Percentiles rank a stretch among this genome's conserved stretches.
These are phyloP conservation scores for Poecilia wingei DNA, from an alignment of 2,797 vertebrate genomes.

Conservation along the genomic window DNA sequence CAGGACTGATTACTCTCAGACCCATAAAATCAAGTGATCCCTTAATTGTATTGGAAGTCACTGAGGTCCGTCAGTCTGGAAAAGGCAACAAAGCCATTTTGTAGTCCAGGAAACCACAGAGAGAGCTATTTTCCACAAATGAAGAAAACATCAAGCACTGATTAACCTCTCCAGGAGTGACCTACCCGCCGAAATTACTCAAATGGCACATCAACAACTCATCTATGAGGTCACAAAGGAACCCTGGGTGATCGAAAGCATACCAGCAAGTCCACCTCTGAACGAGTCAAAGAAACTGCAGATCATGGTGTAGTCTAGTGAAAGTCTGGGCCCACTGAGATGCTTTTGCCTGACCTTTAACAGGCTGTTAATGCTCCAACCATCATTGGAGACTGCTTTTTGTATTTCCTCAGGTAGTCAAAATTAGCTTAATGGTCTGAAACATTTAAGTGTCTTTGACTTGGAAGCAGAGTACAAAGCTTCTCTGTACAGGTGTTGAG, in stretches of 20 bases:
- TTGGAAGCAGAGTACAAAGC: slow-evolving; percentile 8
- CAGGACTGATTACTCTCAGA: not conserved
- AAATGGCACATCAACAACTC: not conserved
- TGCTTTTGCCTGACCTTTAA: not conserved
- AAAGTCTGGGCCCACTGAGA: not conserved
- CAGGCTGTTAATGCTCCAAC: not conserved
- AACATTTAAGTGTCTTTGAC: slow-evolving; percentile 23
- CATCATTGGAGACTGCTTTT: not conserved
- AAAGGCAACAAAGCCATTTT: not conserved
- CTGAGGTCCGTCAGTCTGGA: not conserved
- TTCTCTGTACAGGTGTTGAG: not conserved
- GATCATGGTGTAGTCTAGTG: not conserved
- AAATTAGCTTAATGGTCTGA: not conserved
- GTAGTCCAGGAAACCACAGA: not conserved
- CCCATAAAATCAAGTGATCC: not conserved
- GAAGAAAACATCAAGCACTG: not conserved
- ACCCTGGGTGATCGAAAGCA: not conserved
- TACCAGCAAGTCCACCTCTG: not conserved
- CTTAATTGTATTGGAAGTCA: not conserved
- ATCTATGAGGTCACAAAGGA: not conserved
- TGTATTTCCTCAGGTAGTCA: not conserved
- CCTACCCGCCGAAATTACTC: not conserved
- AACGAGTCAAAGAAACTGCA: not conserved
- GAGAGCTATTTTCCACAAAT: not conserved
- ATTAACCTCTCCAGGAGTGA: not conserved